Base-by-base conservation (phyloP, 2,888 invertebrate genomes). In the Drosophila tripunctata region DNA sequence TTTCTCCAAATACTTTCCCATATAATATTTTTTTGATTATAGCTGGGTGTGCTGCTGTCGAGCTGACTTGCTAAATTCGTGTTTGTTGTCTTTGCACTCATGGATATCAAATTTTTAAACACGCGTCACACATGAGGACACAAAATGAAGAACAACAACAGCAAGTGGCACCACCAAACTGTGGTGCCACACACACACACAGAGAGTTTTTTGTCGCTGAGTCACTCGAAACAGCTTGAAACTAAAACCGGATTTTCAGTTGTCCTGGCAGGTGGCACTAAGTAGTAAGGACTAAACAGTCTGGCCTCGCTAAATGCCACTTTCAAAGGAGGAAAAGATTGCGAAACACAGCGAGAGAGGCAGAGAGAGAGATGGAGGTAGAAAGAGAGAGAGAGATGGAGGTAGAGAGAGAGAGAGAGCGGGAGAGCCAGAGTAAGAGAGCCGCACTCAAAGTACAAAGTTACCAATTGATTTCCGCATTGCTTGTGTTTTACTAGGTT, bases 81-180 rank as follows among this genome's bases (percentile, higher is more conserved):
- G 55, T 65, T 67, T 72, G 65, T 58, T 63, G 67, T 56, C 57
- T 41, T 62, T 60, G 57, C 75, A 62, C 68, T 75, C 73, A 74
- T 77, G 82, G 84, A 82, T 85, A 85, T 85, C 87, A 78, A 84
- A 84, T 85, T 84, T 76, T 87, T 74, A 79, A 77, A 82, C 84
- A 84, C 85, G 79, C 79, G 75, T 75, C 85, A 85, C 75, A 79
- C 84, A 68, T 75, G 84, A 64, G 71, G 69, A 80, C 66, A 56
- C 57, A 64, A 62, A 61, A 43, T 43, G 44, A 41, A 47, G 36
- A 47, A 27, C 31, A 40, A 47, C 41, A 47, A 27, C 31, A 40
- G 12, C 45, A 36, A n/a, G 41, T 33, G 3, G 17, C 35, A 35
- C 22, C 35, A 40, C 21, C 45, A 33, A 47, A 33, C 35, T 35